These are phyloP conservation scores for Neodiprion fabricii DNA, from an alignment of 1,140 invertebrate genomes.

Conservation along the genomic window DNA sequence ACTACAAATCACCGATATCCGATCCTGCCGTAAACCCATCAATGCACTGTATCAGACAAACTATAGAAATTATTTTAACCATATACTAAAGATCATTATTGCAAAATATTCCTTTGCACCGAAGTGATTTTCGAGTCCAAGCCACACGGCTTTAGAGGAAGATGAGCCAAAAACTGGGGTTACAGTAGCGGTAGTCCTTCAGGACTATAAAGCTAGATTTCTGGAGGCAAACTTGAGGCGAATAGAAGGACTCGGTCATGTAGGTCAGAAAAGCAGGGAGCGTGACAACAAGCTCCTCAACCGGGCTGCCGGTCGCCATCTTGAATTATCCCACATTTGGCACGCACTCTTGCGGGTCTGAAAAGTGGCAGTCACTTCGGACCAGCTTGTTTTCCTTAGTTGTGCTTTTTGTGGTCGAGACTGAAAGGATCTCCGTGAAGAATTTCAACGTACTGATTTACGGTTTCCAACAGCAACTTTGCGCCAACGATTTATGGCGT, in stretches of 20 bases:
- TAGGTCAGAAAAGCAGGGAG: not conserved
- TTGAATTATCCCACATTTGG: conserved; percentile 5
- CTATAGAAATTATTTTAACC: no score
- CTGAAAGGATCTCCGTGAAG: not conserved
- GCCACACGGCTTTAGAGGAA: no score
- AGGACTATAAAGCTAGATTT: no score
- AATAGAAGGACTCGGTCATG: not conserved
- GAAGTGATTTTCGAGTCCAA: no score
- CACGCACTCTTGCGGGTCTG: not conserved
- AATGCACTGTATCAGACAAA: no score
- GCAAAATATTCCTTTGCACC: no score
- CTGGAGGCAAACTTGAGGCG: not conserved
- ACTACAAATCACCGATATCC: no score
- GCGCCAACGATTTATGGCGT: not conserved
- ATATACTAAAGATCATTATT: no score
- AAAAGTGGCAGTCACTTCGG: not conserved
- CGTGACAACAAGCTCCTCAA: not conserved
- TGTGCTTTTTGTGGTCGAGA: not conserved
- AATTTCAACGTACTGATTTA: not conserved
- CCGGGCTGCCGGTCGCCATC: not conserved
- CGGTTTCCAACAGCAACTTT: not conserved
- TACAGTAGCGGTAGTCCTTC: no score
- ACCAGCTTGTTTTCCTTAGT: not conserved
- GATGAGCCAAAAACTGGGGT: no score
- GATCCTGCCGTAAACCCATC: no score